Conservation (phyloP, 2,888 invertebrate species). For the Sinodicranocentrus sp. region DNA sequence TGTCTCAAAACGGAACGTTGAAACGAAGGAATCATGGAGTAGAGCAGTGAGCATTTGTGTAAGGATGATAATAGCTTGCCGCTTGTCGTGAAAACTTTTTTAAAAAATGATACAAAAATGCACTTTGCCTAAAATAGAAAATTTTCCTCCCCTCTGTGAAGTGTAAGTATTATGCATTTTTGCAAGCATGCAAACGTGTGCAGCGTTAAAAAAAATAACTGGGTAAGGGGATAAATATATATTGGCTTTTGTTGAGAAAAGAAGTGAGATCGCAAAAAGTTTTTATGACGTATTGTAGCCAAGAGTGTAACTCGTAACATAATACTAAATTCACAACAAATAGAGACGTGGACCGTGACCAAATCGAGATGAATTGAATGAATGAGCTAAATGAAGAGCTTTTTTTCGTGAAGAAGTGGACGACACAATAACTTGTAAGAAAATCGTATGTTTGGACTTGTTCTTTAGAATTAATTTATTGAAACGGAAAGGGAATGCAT, state of each 20-base stretch:
- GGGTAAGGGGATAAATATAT: too few relatives aligned
- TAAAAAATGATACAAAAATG: slow-evolving; percentile 48
- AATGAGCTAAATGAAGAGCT: slow-evolving; percentile 41
- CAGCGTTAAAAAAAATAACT: background rate
- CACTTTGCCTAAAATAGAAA: slow-evolving; percentile 58
- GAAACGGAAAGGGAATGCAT: slow-evolving; percentile 67
- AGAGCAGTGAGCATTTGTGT: background rate
- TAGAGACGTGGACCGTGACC: slow-evolving; percentile 65
- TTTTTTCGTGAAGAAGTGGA: slow-evolving; percentile 16
- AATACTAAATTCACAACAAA: slow-evolving; percentile 33
- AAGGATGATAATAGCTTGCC: slow-evolving; percentile 1
- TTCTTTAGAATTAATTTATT: slow-evolving; percentile 60
- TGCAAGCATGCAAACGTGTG: background rate
- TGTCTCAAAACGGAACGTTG: too few relatives aligned
- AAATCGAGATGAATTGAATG: slow-evolving; percentile 60
- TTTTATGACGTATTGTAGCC: slow-evolving; percentile 56
- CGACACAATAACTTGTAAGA: slow-evolving; percentile 36
- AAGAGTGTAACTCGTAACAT: slow-evolving; percentile 10
- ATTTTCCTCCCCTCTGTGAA: background rate
- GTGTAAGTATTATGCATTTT: slow-evolving; percentile 3
- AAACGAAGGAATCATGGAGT: too few relatives aligned
- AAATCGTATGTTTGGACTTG: slow-evolving; percentile 26
- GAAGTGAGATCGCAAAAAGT: slow-evolving; percentile 23
- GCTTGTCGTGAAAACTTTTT: slow-evolving; percentile 9
- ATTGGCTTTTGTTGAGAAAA: background rate